A percentile compares a stretch with the other conserved stretches of the same genome.
phyloP scores from a whole-genome alignment of 2,113 vertebrate species.

The Antidorcas marsupialis region DNA sequence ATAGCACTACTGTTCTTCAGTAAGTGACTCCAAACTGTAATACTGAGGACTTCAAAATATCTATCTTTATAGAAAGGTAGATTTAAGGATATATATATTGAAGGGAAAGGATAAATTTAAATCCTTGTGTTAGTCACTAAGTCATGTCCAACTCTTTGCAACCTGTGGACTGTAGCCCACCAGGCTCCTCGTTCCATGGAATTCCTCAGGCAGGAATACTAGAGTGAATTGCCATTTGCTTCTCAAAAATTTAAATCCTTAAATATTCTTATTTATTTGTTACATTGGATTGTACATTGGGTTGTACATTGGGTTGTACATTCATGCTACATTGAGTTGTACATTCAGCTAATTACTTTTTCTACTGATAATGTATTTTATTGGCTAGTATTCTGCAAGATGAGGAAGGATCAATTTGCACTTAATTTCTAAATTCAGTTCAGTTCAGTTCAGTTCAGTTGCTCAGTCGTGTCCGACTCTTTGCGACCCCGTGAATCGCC shows the following conservation, averaged over 20 bases:
- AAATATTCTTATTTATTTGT: not conserved
- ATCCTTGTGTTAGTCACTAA: not conserved
- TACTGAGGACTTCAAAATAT: not conserved
- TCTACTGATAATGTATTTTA: not conserved
- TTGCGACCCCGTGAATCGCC: no score
- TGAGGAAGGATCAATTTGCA: not conserved
- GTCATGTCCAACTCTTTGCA: not conserved
- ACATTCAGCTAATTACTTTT: not conserved
- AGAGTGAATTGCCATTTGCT: not conserved
- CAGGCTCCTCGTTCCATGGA: not conserved
- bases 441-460: no score
- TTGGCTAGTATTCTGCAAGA: not conserved
- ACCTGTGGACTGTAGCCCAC: not conserved
- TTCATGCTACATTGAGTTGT: no score
- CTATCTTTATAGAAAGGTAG: not conserved
- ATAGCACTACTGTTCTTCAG: not conserved
- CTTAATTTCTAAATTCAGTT: not conserved
- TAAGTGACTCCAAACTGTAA: not conserved
- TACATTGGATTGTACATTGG: not conserved
- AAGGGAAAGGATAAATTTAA: not conserved
- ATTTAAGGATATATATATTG: not conserved
- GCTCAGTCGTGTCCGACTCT: no score
- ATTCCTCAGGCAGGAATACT: not conserved
- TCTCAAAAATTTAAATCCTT: not conserved
- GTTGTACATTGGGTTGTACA: not conserved